Base-by-base conservation (phyloP, 2,888 invertebrate genomes). In the Xanthorhoe designata region DNA sequence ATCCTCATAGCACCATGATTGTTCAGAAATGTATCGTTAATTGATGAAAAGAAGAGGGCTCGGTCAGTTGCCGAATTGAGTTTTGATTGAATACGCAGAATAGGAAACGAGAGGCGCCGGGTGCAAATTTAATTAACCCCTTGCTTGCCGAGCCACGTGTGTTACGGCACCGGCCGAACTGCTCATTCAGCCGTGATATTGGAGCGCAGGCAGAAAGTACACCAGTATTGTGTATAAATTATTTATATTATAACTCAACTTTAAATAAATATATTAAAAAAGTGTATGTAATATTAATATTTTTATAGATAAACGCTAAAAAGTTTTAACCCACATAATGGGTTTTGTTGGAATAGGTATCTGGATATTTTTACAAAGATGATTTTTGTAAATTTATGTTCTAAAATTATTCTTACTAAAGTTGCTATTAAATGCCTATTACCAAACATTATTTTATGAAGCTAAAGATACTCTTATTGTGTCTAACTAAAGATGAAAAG, bases 91-190 rank as follows among this genome's bases (percentile, higher is more conserved):
- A 90, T 91, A 88, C 85, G 86, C 87, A 91, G 91, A 92, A 92
- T 92, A 89, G 86, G 88, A 87, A 86, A 86, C 87, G 91, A 87
- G 88, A 87, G 89, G 79, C 84, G 86, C 85, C 87, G 90, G 89
- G 90, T 91, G 92, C 90, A 90, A 93, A 92, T 92, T 92, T 92
- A 93, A 93, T 93, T 92, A 92, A 92, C 92, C 92, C 91, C 89
- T 91, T 87, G 85, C 83, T 80, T 83, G 89, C 84, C 85, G 87
- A 86, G 84, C 82, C 80, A 82, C 79, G 80, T 83, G 80, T 78
- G 72, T 75, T 61, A 61, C 61, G 63, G 72, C 75, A 71, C 68
- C 72, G 73, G 62, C 69, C 70, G 54, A 78, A 68, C 73, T 78
- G 77, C 69, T 70, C 73, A 73, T 72, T 70, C 73, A 73, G 66